Percentiles rank a stretch among this genome's conserved stretches.
Evolutionary conservation across 2,888 invertebrate genomes (phyloP).

Genomic region (Epinotia demarniana): DNA sequence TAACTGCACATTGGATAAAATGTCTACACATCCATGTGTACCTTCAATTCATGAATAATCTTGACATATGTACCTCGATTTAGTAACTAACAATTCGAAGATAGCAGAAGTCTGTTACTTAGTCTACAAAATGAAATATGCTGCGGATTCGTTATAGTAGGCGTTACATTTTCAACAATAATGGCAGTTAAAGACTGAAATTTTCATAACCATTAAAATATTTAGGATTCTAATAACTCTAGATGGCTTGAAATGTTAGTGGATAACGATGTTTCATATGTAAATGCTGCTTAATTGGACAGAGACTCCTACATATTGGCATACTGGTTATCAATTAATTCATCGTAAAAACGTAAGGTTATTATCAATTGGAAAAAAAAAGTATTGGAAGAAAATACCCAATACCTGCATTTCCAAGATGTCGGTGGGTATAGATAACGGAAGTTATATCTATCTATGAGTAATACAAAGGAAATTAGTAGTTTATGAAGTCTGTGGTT

Average conservation of each 20-base stretch:
- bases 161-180: neutral
- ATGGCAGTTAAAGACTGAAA: neutral
- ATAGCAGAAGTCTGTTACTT: no score
- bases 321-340: neutral
- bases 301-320: neutral
- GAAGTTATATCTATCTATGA: neutral
- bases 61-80: no score
- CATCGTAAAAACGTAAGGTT: neutral
- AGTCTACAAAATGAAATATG: no score
- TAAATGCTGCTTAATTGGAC: neutral
- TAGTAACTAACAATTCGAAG: no score
- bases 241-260: neutral
- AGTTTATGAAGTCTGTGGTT: neutral
- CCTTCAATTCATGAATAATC: no score
- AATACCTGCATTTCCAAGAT: neutral
- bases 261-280: neutral
- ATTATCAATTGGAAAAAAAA: neutral
- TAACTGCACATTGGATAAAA: no score
- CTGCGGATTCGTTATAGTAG: neutral
- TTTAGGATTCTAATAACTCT: neutral
- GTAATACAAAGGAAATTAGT: constrained; percentile 31
- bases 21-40: no score
- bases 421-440: neutral
- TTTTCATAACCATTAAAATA: neutral
- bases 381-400: neutral